Conservation (phyloP, 2,888 invertebrate species). For the Phyllotreta cruciferae region DNA sequence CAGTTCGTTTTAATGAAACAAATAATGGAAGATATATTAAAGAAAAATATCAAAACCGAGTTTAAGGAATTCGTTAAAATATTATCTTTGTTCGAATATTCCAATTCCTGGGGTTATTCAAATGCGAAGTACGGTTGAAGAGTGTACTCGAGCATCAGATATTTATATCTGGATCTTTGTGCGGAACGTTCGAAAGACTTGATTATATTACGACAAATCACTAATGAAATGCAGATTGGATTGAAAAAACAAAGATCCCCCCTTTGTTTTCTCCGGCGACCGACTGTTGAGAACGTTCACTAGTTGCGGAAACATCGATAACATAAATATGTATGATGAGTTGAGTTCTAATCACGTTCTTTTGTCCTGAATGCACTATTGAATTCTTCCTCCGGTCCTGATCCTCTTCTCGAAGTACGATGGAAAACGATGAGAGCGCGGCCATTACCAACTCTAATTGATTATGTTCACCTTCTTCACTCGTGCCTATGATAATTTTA, state of each 20-base stretch:
- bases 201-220: conserved; percentile 42
- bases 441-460: conserved; percentile 47
- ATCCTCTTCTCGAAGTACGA: conserved; percentile 6
- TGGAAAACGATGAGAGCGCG: conserved; percentile 32
- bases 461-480: conserved; percentile 47
- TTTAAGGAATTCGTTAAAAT: neutral
- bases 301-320: conserved; percentile 44
- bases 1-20: too few species aligned
- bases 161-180: conserved; percentile 23
- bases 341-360: conserved; percentile 46
- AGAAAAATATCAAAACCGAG: neutral
- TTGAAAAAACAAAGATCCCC: conserved; percentile 43
- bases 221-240: conserved; percentile 44
- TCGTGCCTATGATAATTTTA: conserved; percentile 49
- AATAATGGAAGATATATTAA: too few species aligned
- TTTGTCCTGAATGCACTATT: conserved; percentile 43
- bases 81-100: conserved; percentile 5
- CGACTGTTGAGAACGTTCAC: conserved; percentile 40
- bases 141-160: conserved; percentile 28
- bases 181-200: conserved; percentile 26
- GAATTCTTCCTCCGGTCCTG: conserved; percentile 37
- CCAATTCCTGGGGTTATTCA: conserved; percentile 10
- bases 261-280: conserved; percentile 40
- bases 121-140: conserved; percentile 1
- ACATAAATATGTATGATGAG: conserved; percentile 45